Evolutionary conservation across 2,797 vertebrate species (phyloP).

Genomic region (Gallinago solitaria): DNA sequence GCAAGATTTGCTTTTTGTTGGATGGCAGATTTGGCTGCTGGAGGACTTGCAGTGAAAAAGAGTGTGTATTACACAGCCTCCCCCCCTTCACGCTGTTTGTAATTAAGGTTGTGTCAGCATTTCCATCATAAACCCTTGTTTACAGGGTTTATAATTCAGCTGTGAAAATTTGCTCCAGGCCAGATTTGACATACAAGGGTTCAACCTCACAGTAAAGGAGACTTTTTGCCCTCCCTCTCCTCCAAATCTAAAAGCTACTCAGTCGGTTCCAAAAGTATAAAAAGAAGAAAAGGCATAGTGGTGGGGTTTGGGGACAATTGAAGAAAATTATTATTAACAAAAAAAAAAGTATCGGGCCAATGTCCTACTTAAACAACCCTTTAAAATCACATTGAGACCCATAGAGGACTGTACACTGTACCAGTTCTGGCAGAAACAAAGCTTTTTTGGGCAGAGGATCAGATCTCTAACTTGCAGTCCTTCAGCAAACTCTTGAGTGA

Average conservation of each 20-base stretch:
- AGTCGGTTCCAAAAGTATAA: background rate
- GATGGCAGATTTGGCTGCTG: conserved; percentile 49
- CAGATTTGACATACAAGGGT: conserved; percentile 58
- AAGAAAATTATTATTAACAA: background rate
- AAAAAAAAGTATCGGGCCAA: background rate
- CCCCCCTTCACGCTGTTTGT: conserved; percentile 56
- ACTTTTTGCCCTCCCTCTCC: background rate
- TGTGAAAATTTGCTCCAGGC: conserved; percentile 67
- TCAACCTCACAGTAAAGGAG: conserved; percentile 47
- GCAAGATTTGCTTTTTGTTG: conserved; percentile 12
- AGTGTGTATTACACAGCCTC: conserved; percentile 51
- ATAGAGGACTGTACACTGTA: rapidly evolving
- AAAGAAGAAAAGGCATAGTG: background rate
- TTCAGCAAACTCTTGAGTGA: background rate
- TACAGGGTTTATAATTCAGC: conserved; percentile 69
- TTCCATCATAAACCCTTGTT: conserved; percentile 69
- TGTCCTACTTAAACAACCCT: background rate
- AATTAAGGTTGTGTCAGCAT: conserved; percentile 69
- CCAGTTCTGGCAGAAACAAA: background rate
- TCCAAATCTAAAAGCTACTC: background rate
- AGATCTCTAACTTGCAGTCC: background rate
- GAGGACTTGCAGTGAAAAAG: conserved; percentile 31
- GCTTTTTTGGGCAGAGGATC: background rate
- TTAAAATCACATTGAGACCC: rapidly evolving
- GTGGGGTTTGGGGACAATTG: background rate